Evolutionary conservation across 2,888 invertebrate genomes (phyloP), one percentile per base, ranked within the genome.

Genomic region (Heliconius ismenius): DNA sequence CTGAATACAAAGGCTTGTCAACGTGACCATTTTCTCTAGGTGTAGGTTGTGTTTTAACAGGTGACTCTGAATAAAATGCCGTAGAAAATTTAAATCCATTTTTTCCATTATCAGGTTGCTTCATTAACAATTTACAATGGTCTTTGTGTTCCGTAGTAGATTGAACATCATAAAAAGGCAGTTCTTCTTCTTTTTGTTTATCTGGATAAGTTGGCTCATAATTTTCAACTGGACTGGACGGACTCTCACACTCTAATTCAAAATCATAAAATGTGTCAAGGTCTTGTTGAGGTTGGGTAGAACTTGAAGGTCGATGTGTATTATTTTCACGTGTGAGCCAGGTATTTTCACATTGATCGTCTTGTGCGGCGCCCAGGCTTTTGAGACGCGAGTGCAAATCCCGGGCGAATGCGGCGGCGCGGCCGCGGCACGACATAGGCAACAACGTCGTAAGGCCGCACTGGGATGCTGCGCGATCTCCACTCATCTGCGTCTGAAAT

Each of bases 351-450:
- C 93, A 90, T 81, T 92, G 93, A 73, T 89, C 89, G 77, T 90
- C 90, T 79, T 91, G 90, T 80, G 95, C 91, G 76, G 95, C 92
- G 74, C 97, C 96, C 81, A 97, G 95, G 81, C 96, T 96, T 83
- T 96, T 95, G 83, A 97, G 92, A 80, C 97, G 96, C 76, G 96
- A 96, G 86, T 97, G 97, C 80, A 97, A 93, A 86, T 96, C 96
- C 78, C 96, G 95, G 81, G 97, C 97, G 90, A 97, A 97, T 78
- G 97, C 96, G 87, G 97, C 97, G 76, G 97, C 97, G 76, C 97
- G 95, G 78, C 96, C 96, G 78, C 97, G 95, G 89, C 97, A 97
- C 89, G 97, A 97, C 95, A 96, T 96, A 87, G 96, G 96, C 92
- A 96, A 92, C 83, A 96, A 92, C 82, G 96, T 96, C 85, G 95